Percentiles rank a stretch among this genome's conserved stretches.
Conservation (phyloP, 2,888 invertebrate species). For the Cantharis rustica region DNA sequence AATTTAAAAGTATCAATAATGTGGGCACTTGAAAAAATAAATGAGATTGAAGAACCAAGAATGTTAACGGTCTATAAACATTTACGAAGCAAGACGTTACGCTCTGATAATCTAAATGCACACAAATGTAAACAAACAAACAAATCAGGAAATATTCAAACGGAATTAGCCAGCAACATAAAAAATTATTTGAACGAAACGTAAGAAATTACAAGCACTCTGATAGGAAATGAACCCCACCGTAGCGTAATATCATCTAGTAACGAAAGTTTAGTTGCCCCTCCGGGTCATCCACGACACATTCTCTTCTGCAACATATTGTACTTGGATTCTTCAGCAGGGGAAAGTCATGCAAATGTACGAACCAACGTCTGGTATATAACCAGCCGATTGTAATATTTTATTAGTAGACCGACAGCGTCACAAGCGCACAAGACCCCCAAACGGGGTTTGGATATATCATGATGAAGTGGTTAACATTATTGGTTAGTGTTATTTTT, state of each 20-base stretch:
- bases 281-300: constrained; percentile 13
- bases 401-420: constrained; percentile 52
- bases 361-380: constrained; percentile 50
- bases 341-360: constrained; percentile 46
- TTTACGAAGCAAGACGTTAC: not conserved
- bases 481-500: constrained; percentile 53
- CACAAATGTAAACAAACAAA: constrained; percentile 3
- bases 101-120: not conserved
- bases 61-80: not conserved
- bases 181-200: not conserved
- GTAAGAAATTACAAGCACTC: not conserved
- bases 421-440: constrained; percentile 45
- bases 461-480: constrained; percentile 55
- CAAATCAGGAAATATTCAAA: not conserved
- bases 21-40: not conserved
- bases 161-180: not conserved
- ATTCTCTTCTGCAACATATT: constrained; percentile 16
- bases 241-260: not conserved
- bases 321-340: constrained; percentile 32
- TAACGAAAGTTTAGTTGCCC: constrained; percentile 22
- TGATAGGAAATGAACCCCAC: constrained; percentile 23
- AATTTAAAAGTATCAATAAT: not conserved
- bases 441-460: constrained; percentile 37
- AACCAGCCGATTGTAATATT: constrained; percentile 43
- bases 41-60: not conserved